These are phyloP conservation scores for Rhea americana DNA, from an alignment of 2,113 vertebrate species.

Conservation along the genomic window DNA sequence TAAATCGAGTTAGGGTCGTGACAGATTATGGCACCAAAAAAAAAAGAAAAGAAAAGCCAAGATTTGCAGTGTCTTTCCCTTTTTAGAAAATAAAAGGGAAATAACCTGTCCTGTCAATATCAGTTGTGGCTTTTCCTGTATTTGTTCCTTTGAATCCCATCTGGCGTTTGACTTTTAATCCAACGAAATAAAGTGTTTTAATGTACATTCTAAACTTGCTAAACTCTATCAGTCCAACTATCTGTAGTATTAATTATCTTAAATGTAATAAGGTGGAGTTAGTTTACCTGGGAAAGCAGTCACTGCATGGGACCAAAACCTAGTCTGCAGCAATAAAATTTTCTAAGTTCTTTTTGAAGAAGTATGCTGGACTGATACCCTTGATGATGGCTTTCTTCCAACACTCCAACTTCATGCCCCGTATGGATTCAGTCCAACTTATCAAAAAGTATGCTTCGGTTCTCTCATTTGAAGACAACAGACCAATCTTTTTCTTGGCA, in stretches of 20 bases:
- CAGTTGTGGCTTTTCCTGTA: background rate
- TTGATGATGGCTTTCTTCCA: background rate
- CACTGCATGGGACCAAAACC: background rate
- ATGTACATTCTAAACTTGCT: background rate
- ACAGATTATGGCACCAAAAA: background rate
- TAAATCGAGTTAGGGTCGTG: background rate
- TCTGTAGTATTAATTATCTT: background rate
- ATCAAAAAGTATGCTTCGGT: background rate
- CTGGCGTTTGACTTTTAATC: background rate
- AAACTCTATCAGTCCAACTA: background rate
- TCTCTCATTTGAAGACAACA: background rate
- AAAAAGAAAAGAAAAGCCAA: background rate
- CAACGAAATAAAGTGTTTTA: background rate
- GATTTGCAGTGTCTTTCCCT: background rate
- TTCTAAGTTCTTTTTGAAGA: background rate
- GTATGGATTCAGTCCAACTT: background rate
- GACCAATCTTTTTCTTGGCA: background rate
- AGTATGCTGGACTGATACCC: rapidly evolving
- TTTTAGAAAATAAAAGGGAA: background rate
- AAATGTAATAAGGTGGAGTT: background rate
- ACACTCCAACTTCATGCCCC: rapidly evolving
- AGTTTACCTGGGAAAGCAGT: background rate
- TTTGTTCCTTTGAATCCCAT: background rate
- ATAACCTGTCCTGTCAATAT: background rate
- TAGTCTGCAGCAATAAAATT: background rate